These are phyloP conservation scores for Bothrops jararaca DNA, from an alignment of 2,113 vertebrate genomes.

Conservation along the genomic window DNA sequence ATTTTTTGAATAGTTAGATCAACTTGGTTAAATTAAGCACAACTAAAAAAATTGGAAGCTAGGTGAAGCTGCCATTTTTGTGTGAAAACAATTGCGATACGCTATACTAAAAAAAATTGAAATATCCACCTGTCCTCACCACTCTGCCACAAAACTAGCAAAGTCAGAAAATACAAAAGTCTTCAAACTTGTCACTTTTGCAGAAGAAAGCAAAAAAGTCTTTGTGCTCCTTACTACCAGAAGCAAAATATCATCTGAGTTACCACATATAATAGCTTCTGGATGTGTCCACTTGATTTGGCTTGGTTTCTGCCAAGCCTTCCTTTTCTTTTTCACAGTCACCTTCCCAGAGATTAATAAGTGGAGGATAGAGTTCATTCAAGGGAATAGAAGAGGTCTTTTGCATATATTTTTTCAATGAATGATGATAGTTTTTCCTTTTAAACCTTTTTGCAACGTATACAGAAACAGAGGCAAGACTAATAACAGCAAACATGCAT, in stretches of 20 bases:
- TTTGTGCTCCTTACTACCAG: constrained; percentile 84
- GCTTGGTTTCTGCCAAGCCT: constrained; percentile 83
- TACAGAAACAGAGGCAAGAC: constrained; percentile 82
- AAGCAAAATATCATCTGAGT: constrained; percentile 77
- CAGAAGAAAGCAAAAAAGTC: constrained; percentile 86
- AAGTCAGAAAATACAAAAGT: constrained; percentile 81
- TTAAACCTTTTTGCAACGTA: constrained; percentile 90
- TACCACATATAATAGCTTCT: constrained; percentile 99
- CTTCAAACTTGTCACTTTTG: constrained; percentile 78
- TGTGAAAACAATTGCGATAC: constrained; percentile 77
- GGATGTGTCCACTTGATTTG: constrained; percentile 94
- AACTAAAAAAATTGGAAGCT: constrained; percentile 67
- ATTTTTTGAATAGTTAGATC: constrained; percentile 70
- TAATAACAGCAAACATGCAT: constrained; percentile 88
- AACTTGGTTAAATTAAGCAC: constrained; percentile 76
- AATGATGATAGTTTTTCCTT: constrained; percentile 97
- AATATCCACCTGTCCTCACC: constrained; percentile 72
- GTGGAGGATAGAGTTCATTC: constrained; percentile 95
- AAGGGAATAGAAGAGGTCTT: constrained; percentile 97
- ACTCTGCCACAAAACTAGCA: constrained; percentile 80
- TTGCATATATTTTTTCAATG: constrained; percentile 98
- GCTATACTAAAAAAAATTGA: constrained; percentile 80
- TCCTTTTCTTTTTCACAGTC: constrained; percentile 97
- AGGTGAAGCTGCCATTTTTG: constrained; percentile 76
- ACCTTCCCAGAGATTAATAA: constrained; percentile 97